Percentiles rank a stretch among this genome's conserved stretches.
Conservation (phyloP, 2,797 vertebrate species). For the Periparus ater region DNA sequence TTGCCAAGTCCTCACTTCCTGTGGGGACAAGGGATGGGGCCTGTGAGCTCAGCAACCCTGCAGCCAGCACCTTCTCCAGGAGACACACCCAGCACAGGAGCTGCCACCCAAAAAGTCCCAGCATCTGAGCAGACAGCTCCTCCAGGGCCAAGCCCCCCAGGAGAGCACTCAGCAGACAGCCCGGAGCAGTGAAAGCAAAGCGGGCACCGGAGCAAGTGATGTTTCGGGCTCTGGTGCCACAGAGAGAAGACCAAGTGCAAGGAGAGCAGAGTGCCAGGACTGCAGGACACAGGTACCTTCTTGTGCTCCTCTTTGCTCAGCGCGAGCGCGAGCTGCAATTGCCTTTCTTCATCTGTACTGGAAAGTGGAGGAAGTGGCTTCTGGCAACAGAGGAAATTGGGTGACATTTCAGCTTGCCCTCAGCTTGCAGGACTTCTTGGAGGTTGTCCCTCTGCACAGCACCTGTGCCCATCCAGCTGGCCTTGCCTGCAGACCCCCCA, state of each 20-base stretch:
- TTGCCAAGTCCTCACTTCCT: slow-evolving; percentile 76
- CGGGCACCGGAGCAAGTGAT: not conserved
- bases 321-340: slow-evolving; percentile 90
- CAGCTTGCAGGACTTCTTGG: not conserved
- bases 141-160: not conserved
- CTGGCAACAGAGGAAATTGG: slow-evolving; percentile 71
- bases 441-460: not conserved
- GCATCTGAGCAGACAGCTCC: not conserved
- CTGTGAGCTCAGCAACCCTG: not conserved
- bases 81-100: slow-evolving; percentile 15
- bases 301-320: slow-evolving; percentile 94
- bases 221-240: not conserved
- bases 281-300: slow-evolving; percentile 85
- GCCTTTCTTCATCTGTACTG: slow-evolving; percentile 91
- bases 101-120: slow-evolving; percentile 30
- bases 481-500: not conserved
- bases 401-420: slow-evolving; percentile 56
- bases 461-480: not conserved
- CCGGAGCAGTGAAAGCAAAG: slow-evolving; percentile 23
- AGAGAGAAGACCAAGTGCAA: slow-evolving; percentile 33
- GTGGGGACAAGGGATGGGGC: not conserved
- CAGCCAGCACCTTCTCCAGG: not conserved
- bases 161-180: not conserved
- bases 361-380: slow-evolving; percentile 78
- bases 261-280: slow-evolving; percentile 30